Evolutionary conservation across 2,888 invertebrate species (phyloP).

Genomic region (Tortrix viridana): DNA sequence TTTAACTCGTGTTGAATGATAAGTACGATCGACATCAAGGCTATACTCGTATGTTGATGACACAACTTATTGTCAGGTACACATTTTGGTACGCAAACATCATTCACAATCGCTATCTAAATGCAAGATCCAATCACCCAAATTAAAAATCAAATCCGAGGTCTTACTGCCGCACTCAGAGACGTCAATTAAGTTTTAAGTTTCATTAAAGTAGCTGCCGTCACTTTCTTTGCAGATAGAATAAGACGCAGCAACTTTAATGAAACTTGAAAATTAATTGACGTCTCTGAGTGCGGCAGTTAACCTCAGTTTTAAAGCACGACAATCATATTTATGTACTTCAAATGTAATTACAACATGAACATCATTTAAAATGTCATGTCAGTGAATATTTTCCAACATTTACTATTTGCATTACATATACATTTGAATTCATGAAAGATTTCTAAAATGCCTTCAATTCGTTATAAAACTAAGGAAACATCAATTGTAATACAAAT

Average conservation of each 20-base stretch:
- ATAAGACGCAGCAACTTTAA: no score
- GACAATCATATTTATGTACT: no score
- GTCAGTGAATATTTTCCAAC: neutral
- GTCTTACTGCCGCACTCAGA: no score
- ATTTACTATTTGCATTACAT: neutral
- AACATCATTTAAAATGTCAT: no score
- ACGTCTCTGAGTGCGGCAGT: no score
- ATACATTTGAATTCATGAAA: neutral
- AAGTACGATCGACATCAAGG: constrained; percentile 10
- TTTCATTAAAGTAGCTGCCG: no score
- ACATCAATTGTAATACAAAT: constrained; percentile 11
- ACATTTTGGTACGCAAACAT: constrained; percentile 1
- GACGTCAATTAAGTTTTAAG: no score
- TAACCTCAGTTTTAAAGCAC: no score
- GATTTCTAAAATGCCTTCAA: constrained; percentile 6
- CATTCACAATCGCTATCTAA: neutral
- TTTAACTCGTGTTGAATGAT: neutral
- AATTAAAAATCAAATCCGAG: no score
- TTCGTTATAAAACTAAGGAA: neutral
- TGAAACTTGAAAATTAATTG: no score
- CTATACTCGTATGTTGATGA: neutral
- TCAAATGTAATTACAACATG: no score
- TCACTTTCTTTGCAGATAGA: no score
- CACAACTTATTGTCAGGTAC: neutral
- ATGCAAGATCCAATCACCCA: neutral